Base-by-base conservation (phyloP, 2,888 invertebrate species). In the Caradrina kadenii region DNA sequence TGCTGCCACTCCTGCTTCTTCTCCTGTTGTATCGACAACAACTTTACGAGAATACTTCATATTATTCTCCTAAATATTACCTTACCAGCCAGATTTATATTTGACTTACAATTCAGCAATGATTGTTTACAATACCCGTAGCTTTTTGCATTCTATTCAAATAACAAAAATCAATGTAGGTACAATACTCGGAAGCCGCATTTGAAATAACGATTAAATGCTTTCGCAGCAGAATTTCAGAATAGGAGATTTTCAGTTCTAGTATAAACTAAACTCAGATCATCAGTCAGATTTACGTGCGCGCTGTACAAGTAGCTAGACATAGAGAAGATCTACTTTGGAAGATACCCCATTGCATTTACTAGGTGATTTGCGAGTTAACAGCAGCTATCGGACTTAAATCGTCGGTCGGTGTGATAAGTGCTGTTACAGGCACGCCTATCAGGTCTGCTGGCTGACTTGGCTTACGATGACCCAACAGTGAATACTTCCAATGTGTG, bases 201-300 rank as follows among this genome's bases (percentile, higher is more conserved):
- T 55, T 54, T 26, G 42, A 54, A 59, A 52, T 61, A 58, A 56
- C 52, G 19, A 65, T 52, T 17, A 35, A 53, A 60, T 22, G 50
- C 22, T 65, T 61, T 55, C 17, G 49, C 22, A 80, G 56, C 52
- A 53, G 10, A 55, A 63, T 76, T 80, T 80, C 52, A 63, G 39
- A 60, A 63, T 56, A 53, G 45, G 69, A n/a, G 60, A 50, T 65
- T 59, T 70, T n/a, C 42, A 56, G 60, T 50, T 70, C 19, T 22
- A 56, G 63, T 50, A 62, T 54, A 62, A 62, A 62, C 35, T 76
- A 61, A 63, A 53, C n/a, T n/a, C n/a, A n/a, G n/a, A n/a, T n/a
- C n/a, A n/a, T 61, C 26, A 56, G 49, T 50, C 49, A 55, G 48
- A 70, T 63, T 53, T 66, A 71, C n/a, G 63, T 59, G 62, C 50